phyloP scores from a whole-genome alignment of 2,113 vertebrate genomes.

The Crocuta crocuta region DNA sequence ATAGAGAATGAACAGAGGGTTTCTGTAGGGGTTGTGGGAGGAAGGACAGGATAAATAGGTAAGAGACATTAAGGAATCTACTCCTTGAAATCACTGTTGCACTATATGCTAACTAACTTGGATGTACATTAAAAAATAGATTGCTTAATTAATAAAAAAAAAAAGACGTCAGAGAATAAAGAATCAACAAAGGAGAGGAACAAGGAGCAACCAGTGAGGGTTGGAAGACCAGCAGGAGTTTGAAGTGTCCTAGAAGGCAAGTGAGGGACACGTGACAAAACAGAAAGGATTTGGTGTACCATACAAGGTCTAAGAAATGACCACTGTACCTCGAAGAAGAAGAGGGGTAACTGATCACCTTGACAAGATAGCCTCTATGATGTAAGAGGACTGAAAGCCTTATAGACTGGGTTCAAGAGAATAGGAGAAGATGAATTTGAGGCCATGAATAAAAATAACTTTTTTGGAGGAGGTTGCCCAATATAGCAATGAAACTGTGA shows the following conservation, averaged over 20 bases:
- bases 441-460: not conserved
- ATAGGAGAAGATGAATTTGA: not conserved
- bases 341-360: not conserved
- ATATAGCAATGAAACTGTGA: not conserved
- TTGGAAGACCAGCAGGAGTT: not conserved
- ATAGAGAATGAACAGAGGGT: too few relatives aligned
- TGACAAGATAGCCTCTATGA: not conserved
- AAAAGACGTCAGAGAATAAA: not conserved
- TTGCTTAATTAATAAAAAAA: too few relatives aligned
- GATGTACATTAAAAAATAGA: too few relatives aligned
- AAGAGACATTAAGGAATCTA: too few relatives aligned
- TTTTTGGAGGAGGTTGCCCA: not conserved
- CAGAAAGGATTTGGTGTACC: not conserved
- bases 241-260: not conserved
- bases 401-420: not conserved
- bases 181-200: not conserved
- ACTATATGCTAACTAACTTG: too few relatives aligned
- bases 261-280: not conserved
- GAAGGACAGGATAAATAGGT: too few relatives aligned
- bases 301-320: not conserved
- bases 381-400: not conserved
- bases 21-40: too few relatives aligned
- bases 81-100: too few relatives aligned
- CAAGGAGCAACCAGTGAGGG: not conserved
- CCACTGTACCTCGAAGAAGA: not conserved